phyloP scores from a whole-genome alignment of 2,888 invertebrate species.

The Acrobasis consociella region DNA sequence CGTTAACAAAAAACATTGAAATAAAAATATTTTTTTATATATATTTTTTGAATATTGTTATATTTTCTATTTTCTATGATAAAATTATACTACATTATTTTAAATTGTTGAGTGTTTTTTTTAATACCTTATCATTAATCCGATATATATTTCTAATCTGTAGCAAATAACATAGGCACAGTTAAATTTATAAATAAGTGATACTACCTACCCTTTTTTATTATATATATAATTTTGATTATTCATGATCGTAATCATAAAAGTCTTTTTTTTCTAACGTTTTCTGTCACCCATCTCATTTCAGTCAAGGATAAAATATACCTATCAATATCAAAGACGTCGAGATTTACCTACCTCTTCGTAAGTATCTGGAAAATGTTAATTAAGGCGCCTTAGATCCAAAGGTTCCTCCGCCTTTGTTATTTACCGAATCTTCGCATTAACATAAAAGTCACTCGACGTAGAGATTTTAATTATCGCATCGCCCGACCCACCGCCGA shows the following conservation, averaged over 20 bases:
- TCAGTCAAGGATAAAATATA: background rate
- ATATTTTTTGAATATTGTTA: background rate
- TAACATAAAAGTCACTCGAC: conserved; percentile 75
- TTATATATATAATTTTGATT: too few species aligned
- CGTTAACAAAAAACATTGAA: background rate
- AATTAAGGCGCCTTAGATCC: conserved; percentile 54
- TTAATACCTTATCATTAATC: too few species aligned
- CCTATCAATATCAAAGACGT: conserved; percentile 3
- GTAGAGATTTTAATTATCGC: conserved; percentile 73
- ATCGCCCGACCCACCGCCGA: conserved; percentile 61
- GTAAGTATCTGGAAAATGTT: conserved; percentile 52
- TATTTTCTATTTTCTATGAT: background rate
- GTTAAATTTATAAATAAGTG: too few species aligned
- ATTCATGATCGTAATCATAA: too few species aligned
- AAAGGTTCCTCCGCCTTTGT: conserved; percentile 62
- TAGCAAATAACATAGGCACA: too few species aligned
- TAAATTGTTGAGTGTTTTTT: background rate
- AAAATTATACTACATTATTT: background rate
- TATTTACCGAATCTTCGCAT: conserved; percentile 68
- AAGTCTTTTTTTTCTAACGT: background rate
- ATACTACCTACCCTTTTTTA: too few species aligned
- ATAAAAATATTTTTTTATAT: background rate
- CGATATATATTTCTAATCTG: too few species aligned
- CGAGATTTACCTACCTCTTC: conserved; percentile 21
- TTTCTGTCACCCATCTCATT: background rate